These are phyloP conservation scores for Cotesia typhae DNA, from an alignment of 1,140 invertebrate species.

Conservation along the genomic window DNA sequence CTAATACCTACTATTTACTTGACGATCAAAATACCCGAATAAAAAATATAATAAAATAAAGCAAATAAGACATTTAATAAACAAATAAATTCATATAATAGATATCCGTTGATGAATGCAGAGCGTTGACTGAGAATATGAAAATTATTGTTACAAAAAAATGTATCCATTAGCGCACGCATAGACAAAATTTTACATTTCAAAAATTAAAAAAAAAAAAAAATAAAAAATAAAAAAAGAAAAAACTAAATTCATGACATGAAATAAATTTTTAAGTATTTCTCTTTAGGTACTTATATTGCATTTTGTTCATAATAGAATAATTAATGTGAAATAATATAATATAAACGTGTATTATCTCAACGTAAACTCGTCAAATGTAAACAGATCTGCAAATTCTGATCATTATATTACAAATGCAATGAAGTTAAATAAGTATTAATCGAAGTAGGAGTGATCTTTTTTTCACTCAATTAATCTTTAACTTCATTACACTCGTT, in stretches of 20 bases:
- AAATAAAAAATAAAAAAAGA: no score
- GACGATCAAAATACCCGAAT: constrained; percentile 62
- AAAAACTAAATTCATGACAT: no score
- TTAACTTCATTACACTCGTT: not conserved
- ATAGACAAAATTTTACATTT: constrained; percentile 1
- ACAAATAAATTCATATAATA: constrained; percentile 3
- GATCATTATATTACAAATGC: not conserved
- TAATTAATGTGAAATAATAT: not conserved
- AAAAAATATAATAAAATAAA: constrained; percentile 43
- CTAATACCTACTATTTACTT: constrained; percentile 51
- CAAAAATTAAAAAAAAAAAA: not conserved
- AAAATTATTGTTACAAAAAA: constrained; percentile 4
- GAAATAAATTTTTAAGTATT: not conserved
- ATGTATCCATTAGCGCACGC: constrained; percentile 5
- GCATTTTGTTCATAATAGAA: not conserved
- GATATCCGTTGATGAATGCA: not conserved
- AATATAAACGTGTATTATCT: constrained; percentile 1
- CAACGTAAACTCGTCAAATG: not conserved
- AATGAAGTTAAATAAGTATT: not conserved
- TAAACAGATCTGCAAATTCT: no score
- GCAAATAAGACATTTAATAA: constrained; percentile 35
- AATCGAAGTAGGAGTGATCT: constrained; percentile 3
- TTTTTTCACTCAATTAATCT: not conserved
- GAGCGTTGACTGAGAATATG: not conserved
- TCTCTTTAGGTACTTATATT: not conserved